Evolutionary conservation across 2,797 vertebrate species (phyloP).

Genomic region (Micrastur ruficollis): DNA sequence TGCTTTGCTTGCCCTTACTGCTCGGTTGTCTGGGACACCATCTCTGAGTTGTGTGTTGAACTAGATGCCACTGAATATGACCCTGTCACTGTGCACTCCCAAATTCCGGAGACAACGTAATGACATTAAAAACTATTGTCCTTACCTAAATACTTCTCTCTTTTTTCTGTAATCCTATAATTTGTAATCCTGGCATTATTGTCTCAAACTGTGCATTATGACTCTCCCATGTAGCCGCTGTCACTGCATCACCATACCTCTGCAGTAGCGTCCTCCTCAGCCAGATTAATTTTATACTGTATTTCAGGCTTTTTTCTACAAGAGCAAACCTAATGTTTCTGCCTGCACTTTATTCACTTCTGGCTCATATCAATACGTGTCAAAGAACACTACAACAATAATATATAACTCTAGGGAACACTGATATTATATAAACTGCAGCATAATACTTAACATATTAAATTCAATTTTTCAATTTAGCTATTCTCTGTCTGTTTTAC

Average conservation of each 20-base stretch:
- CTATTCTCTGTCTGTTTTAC: slow-evolving; percentile 66
- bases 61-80: background rate
- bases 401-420: slow-evolving; percentile 32
- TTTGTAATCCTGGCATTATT: background rate
- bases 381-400: slow-evolving; percentile 30
- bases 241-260: background rate
- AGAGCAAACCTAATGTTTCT: slow-evolving; percentile 22
- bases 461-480: slow-evolving; percentile 65
- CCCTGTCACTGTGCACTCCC: background rate
- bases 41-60: background rate
- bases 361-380: slow-evolving; percentile 41
- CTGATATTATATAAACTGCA: slow-evolving; percentile 60
- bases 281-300: background rate
- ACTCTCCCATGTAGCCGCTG: background rate
- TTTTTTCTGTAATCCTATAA: background rate
- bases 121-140: background rate
- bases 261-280: background rate
- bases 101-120: background rate
- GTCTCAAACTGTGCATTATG: background rate
- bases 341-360: slow-evolving; percentile 35
- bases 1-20: background rate
- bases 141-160: background rate
- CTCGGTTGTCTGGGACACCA: background rate
- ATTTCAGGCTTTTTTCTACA: background rate
- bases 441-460: slow-evolving; percentile 58